These are phyloP conservation scores for Pangasius sanitwongsei DNA, from an alignment of 2,797 vertebrate genomes.

Conservation along the genomic window DNA sequence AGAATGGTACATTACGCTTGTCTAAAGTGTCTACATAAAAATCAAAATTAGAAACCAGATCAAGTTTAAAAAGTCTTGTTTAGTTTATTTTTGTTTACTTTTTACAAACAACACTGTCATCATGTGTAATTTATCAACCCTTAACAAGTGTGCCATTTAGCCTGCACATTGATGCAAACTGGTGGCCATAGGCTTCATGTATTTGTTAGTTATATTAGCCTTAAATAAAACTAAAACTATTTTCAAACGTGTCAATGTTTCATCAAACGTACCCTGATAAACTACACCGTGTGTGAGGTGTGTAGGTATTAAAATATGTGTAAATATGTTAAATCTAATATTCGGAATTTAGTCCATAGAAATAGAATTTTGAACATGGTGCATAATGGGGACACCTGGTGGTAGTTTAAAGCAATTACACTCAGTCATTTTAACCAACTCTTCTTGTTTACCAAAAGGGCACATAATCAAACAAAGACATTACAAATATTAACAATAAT, in stretches of 20 bases:
- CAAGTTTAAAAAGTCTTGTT: constrained; percentile 3
- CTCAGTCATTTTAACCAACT: neutral
- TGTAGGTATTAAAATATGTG: neutral
- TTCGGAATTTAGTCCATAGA: neutral
- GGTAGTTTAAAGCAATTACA: constrained; percentile 41
- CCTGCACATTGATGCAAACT: neutral
- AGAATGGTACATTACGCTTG: neutral
- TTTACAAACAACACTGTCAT: neutral
- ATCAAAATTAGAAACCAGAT: neutral
- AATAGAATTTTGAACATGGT: neutral
- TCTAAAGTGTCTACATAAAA: neutral
- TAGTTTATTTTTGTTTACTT: neutral
- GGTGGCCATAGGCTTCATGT: neutral
- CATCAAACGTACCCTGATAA: neutral
- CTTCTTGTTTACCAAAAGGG: constrained; percentile 34
- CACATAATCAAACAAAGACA: constrained; percentile 15
- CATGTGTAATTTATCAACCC: neutral
- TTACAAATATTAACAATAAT: constrained; percentile 35
- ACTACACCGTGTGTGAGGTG: neutral
- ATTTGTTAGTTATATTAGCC: neutral
- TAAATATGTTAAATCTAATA: neutral
- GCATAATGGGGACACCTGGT: constrained; percentile 50
- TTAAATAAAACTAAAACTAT: neutral
- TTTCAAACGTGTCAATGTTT: too few relatives aligned
- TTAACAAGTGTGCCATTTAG: neutral